phyloP scores from a whole-genome alignment of 2,888 invertebrate genomes.

The Atherix ibis region DNA sequence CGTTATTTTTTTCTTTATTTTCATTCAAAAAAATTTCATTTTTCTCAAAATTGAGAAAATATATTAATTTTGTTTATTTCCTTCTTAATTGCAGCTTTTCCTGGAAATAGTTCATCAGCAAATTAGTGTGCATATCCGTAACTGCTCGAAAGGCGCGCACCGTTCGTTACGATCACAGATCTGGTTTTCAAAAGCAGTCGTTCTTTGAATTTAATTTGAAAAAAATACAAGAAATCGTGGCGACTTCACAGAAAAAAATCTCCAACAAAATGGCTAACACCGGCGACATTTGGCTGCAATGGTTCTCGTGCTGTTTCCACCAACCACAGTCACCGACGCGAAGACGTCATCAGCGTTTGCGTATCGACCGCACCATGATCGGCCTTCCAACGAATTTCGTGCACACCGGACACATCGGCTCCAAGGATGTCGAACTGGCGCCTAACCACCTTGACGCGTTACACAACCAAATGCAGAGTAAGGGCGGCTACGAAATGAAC shows the following conservation, averaged over 20 bases:
- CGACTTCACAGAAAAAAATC: slow-evolving; percentile 16
- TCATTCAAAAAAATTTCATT: too few relatives aligned
- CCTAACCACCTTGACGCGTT: slow-evolving; percentile 70
- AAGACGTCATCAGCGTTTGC: slow-evolving; percentile 51
- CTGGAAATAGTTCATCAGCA: too few relatives aligned
- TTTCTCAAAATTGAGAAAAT: too few relatives aligned
- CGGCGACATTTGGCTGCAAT: slow-evolving; percentile 78
- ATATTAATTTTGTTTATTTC: too few relatives aligned
- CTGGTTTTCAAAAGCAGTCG: too few relatives aligned
- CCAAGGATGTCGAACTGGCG: slow-evolving; percentile 74
- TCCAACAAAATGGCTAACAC: slow-evolving; percentile 45
- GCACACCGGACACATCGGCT: slow-evolving; percentile 79
- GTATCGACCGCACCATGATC: slow-evolving; percentile 88
- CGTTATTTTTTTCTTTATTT: too few relatives aligned
- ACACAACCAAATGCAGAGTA: slow-evolving; percentile 90
- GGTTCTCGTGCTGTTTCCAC: slow-evolving; percentile 80
- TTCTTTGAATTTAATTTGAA: too few relatives aligned
- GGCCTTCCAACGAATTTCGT: slow-evolving; percentile 90
- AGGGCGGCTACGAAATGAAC: slow-evolving; percentile 77
- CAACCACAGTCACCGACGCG: slow-evolving; percentile 62
- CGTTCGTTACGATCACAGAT: too few relatives aligned
- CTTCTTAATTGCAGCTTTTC: too few relatives aligned
- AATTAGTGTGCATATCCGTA: too few relatives aligned
- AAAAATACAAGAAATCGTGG: slow-evolving; percentile 14
- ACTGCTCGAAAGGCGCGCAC: too few relatives aligned